Conservation (phyloP, 2,888 invertebrate species). For the Cheilosia variabilis region DNA sequence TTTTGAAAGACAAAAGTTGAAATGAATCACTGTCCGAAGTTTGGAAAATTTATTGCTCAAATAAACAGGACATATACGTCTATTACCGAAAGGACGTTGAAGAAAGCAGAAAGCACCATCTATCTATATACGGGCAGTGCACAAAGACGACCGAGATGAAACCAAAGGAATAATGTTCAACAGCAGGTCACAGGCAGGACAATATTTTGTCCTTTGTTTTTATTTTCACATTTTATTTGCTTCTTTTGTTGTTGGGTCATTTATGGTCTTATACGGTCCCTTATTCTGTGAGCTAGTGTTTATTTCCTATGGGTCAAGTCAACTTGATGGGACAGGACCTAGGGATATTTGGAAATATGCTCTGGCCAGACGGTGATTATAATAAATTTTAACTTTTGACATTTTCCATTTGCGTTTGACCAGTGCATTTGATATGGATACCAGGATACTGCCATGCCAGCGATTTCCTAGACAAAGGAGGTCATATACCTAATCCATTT, state of each 20-base stretch:
- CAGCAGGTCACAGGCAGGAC: constrained; percentile 46
- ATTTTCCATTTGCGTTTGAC: constrained; percentile 33
- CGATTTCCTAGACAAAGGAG: not conserved
- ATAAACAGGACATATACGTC: constrained; percentile 69
- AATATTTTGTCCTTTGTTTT: constrained; percentile 43
- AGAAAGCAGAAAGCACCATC: constrained; percentile 17
- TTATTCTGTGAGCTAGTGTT: constrained; percentile 26
- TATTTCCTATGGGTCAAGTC: constrained; percentile 39
- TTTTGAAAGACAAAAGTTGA: constrained; percentile 58
- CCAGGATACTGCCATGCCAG: not conserved
- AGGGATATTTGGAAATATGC: constrained; percentile 45
- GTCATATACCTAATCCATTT: not conserved
- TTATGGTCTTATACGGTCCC: not conserved
- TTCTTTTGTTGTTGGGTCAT: not conserved
- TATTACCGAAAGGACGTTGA: constrained; percentile 50
- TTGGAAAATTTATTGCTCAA: constrained; percentile 63
- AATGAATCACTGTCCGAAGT: constrained; percentile 70
- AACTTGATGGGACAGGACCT: constrained; percentile 10
- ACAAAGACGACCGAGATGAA: constrained; percentile 34
- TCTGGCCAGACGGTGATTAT: constrained; percentile 55
- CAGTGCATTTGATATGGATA: constrained; percentile 7
- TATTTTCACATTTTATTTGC: constrained; percentile 7
- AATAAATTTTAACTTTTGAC: constrained; percentile 60
- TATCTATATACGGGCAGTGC: not conserved
- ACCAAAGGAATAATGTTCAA: constrained; percentile 53